Conservation (phyloP, 2,113 vertebrate species). For the Passer montanus region DNA sequence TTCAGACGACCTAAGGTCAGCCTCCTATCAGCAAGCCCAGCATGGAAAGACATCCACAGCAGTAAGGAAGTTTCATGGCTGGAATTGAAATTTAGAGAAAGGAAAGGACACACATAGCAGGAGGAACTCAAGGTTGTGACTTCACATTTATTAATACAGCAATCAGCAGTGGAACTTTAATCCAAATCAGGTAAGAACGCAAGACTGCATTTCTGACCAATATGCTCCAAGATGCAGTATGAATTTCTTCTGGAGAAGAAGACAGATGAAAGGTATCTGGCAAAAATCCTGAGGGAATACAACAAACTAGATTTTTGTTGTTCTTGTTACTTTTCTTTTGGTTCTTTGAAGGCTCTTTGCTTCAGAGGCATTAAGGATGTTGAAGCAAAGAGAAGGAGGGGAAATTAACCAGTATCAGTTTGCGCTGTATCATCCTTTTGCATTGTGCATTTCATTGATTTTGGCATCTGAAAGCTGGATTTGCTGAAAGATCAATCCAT, state of each 20-base stretch:
- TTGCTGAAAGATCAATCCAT: not conserved
- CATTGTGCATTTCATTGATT: not conserved
- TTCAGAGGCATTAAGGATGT: not conserved
- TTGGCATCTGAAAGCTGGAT: not conserved
- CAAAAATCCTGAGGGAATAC: not conserved
- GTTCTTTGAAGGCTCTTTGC: not conserved
- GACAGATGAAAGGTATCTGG: not conserved
- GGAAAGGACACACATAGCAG: not conserved
- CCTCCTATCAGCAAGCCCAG: not conserved
- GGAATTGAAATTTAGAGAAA: not conserved
- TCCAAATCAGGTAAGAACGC: not conserved
- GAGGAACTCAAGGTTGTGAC: not conserved
- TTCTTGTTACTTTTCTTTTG: not conserved
- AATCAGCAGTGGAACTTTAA: not conserved
- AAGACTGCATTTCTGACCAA: not conserved
- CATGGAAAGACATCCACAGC: not conserved
- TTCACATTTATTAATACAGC: not conserved
- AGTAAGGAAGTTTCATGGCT: not conserved
- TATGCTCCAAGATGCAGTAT: not conserved
- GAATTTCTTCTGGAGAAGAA: not conserved
- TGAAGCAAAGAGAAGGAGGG: not conserved
- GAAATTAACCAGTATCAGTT: not conserved
- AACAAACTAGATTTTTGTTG: not conserved
- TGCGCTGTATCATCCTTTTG: not conserved
- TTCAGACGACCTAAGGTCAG: not conserved